Evolutionary conservation across 2,797 vertebrate genomes (phyloP), one percentile per base, ranked within the genome.

Genomic region (Luscinia megarhynchos): DNA sequence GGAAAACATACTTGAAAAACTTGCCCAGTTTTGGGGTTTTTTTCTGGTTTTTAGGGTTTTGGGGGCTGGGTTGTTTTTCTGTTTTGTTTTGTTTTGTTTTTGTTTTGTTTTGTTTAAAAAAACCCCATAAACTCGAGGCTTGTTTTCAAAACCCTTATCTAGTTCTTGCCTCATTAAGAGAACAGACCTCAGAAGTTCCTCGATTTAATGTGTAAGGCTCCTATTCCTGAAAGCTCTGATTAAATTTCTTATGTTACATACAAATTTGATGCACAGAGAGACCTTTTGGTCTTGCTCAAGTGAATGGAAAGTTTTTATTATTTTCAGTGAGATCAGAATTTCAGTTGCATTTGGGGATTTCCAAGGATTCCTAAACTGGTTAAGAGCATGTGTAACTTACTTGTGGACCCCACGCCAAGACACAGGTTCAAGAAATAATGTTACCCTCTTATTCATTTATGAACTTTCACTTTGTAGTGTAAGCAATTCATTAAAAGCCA

Each of bases 391-490:
- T 19, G 11, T n/a, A 85, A 30, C 16, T n/a, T 67, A 54, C 4
- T 9, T 16, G 11, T 7, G 9, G 19, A 53, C 5, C 9, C 8
- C 15, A 32, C 4, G 8, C 32, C 11, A 67, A 83, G 73, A 51
- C 15, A 55, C 0, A 21, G 53, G 13, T 27, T 74, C 36, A 63
- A 55, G 36, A 85, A 75, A 67, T 24, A 74, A 76, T 0, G 4
- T 16, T n/a, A 54, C 7, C 5, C 6, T 46, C 14, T 26, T 46
- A 38, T 29, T 61, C 82, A 74, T 63, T 64, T 41, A 84, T 27
- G 4, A 53, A n/a, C 9, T 58, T 84, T 8, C 0, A 3, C 45
- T 73, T 50, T 55, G n/a, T 30, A 53, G 21, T 1, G 0, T 50
- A 72, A 84, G 22, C 1, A 3, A 18, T 24, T 77, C 76, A 80